Percentiles rank a stretch among this genome's conserved stretches.
Evolutionary conservation across 2,888 invertebrate genomes (phyloP).

Genomic region (Boloria euphrosyne): DNA sequence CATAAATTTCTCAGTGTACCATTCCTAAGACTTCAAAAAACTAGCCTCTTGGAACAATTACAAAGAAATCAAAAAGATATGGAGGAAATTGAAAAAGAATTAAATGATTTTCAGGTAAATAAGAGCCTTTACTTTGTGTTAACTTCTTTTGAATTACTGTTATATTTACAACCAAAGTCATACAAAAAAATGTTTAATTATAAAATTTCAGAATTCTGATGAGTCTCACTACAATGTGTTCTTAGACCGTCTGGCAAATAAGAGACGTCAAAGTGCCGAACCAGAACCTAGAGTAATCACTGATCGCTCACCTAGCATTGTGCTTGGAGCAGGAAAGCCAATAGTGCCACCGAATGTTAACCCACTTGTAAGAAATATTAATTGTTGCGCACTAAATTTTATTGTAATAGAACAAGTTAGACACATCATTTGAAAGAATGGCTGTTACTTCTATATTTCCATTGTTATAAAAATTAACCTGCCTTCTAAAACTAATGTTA

Average conservation of each 20-base stretch:
- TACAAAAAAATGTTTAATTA: background rate
- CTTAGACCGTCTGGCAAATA: conserved; percentile 88
- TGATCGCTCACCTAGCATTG: conserved; percentile 75
- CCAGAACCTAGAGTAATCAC: conserved; percentile 57
- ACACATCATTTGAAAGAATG: too few species aligned
- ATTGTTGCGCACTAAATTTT: background rate
- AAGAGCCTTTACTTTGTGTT: background rate
- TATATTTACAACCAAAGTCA: too few species aligned
- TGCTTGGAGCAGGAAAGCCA: conserved; percentile 75
- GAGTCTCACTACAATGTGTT: conserved; percentile 89
- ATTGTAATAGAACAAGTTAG: too few species aligned
- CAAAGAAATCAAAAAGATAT: conserved; percentile 93
- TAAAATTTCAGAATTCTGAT: conserved; percentile 80
- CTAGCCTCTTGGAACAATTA: conserved; percentile 90
- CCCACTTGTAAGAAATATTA: conserved; percentile 60
- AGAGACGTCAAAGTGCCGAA: conserved; percentile 87
- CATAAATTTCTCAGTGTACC: conserved; percentile 98
- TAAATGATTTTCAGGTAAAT: conserved; percentile 87
- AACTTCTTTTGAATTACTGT: too few species aligned
- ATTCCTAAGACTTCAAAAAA: conserved; percentile 93
- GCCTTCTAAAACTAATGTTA: too few species aligned
- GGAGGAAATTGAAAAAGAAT: conserved; percentile 87
- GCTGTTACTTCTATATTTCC: too few species aligned
- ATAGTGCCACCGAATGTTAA: conserved; percentile 71
- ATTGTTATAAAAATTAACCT: too few species aligned